Evolutionary conservation across 2,113 vertebrate genomes (phyloP).

Genomic region (Protobothrops mucrosquamatus): DNA sequence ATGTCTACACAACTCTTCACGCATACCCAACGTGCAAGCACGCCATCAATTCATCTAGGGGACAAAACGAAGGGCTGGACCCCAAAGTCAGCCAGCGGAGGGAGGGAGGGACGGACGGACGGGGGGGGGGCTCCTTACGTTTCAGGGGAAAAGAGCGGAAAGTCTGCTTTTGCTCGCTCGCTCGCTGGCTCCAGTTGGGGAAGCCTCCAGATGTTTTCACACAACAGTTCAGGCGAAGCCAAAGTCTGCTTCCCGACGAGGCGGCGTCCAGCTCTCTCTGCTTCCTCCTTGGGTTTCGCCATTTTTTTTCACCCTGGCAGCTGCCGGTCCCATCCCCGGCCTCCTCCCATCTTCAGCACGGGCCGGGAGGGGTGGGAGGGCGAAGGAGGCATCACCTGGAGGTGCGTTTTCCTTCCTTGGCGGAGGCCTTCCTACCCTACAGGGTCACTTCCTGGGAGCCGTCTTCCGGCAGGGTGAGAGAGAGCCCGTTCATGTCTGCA

Average conservation of each 20-base stretch:
- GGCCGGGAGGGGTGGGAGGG: not conserved
- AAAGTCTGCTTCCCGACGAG: not conserved
- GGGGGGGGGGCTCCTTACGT: not conserved
- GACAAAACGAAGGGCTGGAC: not conserved
- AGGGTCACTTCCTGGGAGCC: not conserved
- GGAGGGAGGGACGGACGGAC: too few species aligned
- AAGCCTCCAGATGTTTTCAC: not conserved
- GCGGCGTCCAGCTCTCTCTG: not conserved
- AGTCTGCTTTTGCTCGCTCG: not conserved
- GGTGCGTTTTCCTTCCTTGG: not conserved
- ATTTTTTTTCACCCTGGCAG: too few species aligned
- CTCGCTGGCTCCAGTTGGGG: not conserved
- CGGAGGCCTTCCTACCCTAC: not conserved
- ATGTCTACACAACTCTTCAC: not conserved
- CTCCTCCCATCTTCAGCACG: not conserved
- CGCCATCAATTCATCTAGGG: not conserved
- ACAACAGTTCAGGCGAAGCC: not conserved
- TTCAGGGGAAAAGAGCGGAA: not conserved
- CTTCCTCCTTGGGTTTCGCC: not conserved
- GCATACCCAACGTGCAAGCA: too few species aligned
- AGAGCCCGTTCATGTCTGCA: not conserved
- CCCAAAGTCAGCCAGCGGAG: not conserved
- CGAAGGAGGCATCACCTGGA: not conserved
- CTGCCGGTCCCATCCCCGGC: too few species aligned
- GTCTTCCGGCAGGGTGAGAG: conserved; percentile 7